Evolutionary conservation across 2,797 vertebrate genomes (phyloP).

Genomic region (Rousettus madagascariensis): DNA sequence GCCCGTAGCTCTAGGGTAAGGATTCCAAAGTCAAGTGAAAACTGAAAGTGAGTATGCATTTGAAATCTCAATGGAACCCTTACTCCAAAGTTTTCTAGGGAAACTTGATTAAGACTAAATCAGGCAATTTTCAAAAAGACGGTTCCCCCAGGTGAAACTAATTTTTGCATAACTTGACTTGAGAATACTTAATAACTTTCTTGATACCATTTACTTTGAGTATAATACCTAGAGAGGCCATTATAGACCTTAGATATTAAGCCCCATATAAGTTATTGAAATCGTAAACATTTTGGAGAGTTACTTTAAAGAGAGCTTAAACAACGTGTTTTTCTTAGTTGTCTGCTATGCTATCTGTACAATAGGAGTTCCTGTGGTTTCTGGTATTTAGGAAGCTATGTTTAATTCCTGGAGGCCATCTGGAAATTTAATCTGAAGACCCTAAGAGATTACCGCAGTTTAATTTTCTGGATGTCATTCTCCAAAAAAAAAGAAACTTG

Average conservation of each 20-base stretch:
- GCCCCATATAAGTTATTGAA: neutral
- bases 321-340: neutral
- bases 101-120: neutral
- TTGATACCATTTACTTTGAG: neutral
- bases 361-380: neutral
- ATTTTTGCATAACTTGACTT: neutral
- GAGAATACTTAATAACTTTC: neutral
- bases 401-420: neutral
- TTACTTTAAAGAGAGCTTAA: neutral
- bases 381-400: neutral
- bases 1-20: neutral
- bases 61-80: neutral
- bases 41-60: neutral
- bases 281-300: neutral
- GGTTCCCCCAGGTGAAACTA: neutral
- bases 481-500: neutral
- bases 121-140: neutral
- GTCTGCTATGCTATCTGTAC: neutral
- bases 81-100: neutral
- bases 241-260: neutral
- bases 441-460: neutral
- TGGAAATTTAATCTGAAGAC: neutral
- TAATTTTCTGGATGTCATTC: constrained; percentile 25
- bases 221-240: neutral
- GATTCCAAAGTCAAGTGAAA: constrained; percentile 1